A percentile compares a stretch with the other conserved stretches of the same genome.
phyloP scores from a whole-genome alignment of 2,797 vertebrate genomes.

The Erethizon dorsatum region DNA sequence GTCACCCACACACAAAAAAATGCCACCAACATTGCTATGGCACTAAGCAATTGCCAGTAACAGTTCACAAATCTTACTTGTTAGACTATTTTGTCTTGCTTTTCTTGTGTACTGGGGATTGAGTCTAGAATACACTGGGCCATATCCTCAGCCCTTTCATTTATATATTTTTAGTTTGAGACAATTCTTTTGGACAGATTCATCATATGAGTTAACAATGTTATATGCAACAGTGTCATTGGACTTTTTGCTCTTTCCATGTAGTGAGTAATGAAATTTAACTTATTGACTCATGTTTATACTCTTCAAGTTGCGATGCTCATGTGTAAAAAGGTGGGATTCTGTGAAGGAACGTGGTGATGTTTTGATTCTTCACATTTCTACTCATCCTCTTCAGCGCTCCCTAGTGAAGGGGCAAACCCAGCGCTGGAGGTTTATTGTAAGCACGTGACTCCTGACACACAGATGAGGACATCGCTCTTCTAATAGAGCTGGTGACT shows the following conservation, averaged over 20 bases:
- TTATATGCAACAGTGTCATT: background rate
- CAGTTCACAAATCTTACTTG: slow-evolving; percentile 8
- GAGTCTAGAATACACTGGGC: background rate
- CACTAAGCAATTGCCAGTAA: slow-evolving; percentile 11
- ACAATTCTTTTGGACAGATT: background rate
- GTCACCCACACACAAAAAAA: background rate
- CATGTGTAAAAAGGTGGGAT: background rate
- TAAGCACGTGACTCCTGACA: background rate
- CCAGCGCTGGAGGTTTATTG: background rate
- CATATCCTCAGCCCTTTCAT: background rate
- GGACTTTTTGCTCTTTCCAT: background rate
- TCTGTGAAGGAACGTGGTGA: background rate
- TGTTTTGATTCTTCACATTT: slow-evolving; percentile 24
- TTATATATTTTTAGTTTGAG: background rate
- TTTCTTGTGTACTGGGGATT: background rate
- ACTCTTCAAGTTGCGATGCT: background rate
- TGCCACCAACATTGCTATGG: background rate
- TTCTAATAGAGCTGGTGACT: background rate
- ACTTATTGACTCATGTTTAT: background rate
- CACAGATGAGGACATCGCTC: background rate
- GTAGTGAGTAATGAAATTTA: background rate
- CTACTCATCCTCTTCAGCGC: background rate
- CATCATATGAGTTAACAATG: background rate
- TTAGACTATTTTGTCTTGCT: background rate
- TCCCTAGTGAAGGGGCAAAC: background rate